Evolutionary conservation across 2,888 invertebrate species (phyloP).

Genomic region (Priocnemis perturbator): DNA sequence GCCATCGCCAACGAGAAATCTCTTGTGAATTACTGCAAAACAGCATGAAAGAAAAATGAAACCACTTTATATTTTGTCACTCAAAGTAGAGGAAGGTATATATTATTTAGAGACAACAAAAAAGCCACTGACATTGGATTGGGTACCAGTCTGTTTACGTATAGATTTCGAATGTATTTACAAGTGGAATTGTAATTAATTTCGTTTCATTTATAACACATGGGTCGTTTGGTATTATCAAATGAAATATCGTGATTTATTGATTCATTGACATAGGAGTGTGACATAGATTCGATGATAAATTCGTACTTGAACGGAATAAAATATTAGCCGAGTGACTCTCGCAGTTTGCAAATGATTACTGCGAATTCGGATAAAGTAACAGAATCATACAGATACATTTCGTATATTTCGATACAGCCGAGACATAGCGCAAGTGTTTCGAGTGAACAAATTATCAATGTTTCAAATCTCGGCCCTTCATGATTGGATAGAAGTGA

Average conservation of each 20-base stretch:
- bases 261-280: background rate
- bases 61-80: constrained; percentile 50
- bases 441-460: background rate
- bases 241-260: background rate
- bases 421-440: no score
- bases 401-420: no score
- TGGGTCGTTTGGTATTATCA: constrained; percentile 6
- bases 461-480: constrained; percentile 4
- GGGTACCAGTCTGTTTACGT: constrained; percentile 12
- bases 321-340: background rate
- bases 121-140: constrained; percentile 18
- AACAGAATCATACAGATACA: no score
- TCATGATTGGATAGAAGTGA: constrained; percentile 7
- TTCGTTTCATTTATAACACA: constrained; percentile 8
- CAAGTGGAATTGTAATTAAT: constrained; percentile 15
- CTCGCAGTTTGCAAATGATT: background rate
- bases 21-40: constrained; percentile 23
- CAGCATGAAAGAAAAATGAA: constrained; percentile 25
- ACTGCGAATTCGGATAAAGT: no score
- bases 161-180: constrained; percentile 33
- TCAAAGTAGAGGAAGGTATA: constrained; percentile 18
- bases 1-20: constrained; percentile 23
- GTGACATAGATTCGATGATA: no score
- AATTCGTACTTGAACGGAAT: no score
- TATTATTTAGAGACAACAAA: constrained; percentile 14